Conservation (phyloP, 2,113 vertebrate species). For the Sinocyclocheilus anophthalmus region DNA sequence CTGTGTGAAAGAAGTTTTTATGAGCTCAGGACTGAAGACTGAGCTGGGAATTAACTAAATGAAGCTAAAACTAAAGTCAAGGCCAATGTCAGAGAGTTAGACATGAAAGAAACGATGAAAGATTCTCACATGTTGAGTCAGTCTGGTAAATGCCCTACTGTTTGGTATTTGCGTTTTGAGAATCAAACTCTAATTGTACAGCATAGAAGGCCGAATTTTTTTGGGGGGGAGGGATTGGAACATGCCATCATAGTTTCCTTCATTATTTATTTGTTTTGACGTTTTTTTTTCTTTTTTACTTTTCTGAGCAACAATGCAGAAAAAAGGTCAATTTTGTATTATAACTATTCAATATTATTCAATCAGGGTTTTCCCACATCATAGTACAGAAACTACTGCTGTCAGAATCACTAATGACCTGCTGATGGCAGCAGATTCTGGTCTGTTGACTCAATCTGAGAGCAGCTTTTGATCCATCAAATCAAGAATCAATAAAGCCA, state of each 20-base stretch:
- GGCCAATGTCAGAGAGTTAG: slow-evolving; percentile 61
- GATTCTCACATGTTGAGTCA: neutral
- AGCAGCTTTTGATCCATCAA: neutral
- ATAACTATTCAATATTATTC: no score
- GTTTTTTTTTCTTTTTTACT: neutral
- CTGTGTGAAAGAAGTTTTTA: slow-evolving; percentile 54
- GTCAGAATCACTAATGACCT: neutral
- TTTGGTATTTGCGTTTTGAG: neutral
- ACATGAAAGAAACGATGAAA: neutral
- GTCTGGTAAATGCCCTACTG: neutral
- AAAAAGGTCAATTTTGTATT: no score
- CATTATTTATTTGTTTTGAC: no score
- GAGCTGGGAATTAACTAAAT: slow-evolving; percentile 55
- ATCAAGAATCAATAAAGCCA: neutral
- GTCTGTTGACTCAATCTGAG: no score
- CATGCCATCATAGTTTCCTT: no score
- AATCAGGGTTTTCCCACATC: no score
- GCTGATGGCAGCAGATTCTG: neutral
- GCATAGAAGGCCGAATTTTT: no score
- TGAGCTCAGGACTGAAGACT: slow-evolving; percentile 3
- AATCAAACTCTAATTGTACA: no score
- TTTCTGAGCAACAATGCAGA: no score
- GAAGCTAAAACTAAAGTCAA: slow-evolving; percentile 43
- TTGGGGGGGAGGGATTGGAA: no score
- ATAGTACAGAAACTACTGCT: no score